Evolutionary conservation across 2,797 vertebrate species (phyloP), one percentile per base, ranked within the genome.

Genomic region (Scolopax bukidnonensis): DNA sequence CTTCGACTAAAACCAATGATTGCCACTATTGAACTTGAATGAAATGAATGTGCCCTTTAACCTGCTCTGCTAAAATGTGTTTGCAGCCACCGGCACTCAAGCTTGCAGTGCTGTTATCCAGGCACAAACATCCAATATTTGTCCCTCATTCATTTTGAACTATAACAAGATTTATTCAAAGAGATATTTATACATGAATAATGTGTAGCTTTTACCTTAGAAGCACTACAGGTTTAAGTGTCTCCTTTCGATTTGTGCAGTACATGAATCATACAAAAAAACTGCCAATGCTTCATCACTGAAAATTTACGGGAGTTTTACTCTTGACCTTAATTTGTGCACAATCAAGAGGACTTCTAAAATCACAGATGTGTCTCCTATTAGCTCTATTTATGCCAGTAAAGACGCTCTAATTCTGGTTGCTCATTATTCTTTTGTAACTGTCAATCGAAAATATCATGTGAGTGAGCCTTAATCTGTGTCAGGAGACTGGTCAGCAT

Each of bases 281-380:
- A 13, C 9, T 82, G 19, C n/a, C 12, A 7, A 41, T 2, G 4
- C 4, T 76, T 82, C 0, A 0, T 79, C 54, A 59, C 24, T 61
- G 47, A 84, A 82, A 65, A 74, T 59, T 82, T 76, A 41, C 47
- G 69, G 36, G 38, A 54, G 23, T 70, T 85, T 33, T 79, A 36
- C 23, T 91, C 54, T 87, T 80, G 41, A 77, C 43, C 30, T 80
- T 76, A 79, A 63, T 87, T 90, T 81, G 21, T 80, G 27, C 23
- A 25, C 41, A 63, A 10, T 79, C 63, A 89, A 63, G n/a, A 8
- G 23, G 11, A 82, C 76, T 80, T 83, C 59, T 83, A 74, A 93
- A 90, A 89, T 64, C 38, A 33, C 12, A 54, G 10, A 32, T 33
- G 6, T 65, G 24, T 67, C n/a, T 54, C 81, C 50, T 82, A 83